Evolutionary conservation across 2,888 invertebrate genomes (phyloP).

Genomic region (Drosophila yooni): DNA sequence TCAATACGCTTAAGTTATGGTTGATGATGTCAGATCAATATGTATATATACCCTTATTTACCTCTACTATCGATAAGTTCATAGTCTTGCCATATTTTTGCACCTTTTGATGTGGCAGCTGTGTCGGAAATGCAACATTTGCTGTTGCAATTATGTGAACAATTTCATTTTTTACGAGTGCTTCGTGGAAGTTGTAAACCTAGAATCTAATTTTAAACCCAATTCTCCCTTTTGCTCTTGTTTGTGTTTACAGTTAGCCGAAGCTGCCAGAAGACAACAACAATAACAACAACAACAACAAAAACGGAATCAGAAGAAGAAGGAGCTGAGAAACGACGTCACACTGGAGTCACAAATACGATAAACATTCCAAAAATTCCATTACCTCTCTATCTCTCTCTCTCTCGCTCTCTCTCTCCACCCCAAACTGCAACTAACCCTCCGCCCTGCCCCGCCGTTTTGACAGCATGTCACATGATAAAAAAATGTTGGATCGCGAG

Average conservation of each 20-base stretch:
- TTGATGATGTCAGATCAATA: background rate
- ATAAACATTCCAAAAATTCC: conserved; percentile 55
- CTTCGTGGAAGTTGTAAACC: conserved; percentile 67
- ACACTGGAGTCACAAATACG: conserved; percentile 76
- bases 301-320: background rate
- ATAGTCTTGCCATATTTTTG: conserved; percentile 5
- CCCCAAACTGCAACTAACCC: conserved; percentile 1
- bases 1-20: background rate
- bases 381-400: conserved; percentile 17
- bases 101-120: conserved; percentile 18
- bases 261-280: conserved; percentile 19
- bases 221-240: conserved; percentile 14
- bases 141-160: conserved; percentile 37
- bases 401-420: background rate
- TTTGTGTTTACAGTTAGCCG: conserved; percentile 61
- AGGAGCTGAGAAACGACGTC: conserved; percentile 57
- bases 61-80: background rate
- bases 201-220: conserved; percentile 66
- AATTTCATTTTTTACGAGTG: conserved; percentile 42
- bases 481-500: conserved; percentile 95
- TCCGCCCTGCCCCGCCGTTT: conserved; percentile 8
- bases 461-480: conserved; percentile 86
- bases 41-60: background rate
- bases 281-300: background rate
- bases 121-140: conserved; percentile 33